These are phyloP conservation scores for Xyliphius kryptos DNA, from an alignment of 2,113 vertebrate genomes.

Conservation along the genomic window DNA sequence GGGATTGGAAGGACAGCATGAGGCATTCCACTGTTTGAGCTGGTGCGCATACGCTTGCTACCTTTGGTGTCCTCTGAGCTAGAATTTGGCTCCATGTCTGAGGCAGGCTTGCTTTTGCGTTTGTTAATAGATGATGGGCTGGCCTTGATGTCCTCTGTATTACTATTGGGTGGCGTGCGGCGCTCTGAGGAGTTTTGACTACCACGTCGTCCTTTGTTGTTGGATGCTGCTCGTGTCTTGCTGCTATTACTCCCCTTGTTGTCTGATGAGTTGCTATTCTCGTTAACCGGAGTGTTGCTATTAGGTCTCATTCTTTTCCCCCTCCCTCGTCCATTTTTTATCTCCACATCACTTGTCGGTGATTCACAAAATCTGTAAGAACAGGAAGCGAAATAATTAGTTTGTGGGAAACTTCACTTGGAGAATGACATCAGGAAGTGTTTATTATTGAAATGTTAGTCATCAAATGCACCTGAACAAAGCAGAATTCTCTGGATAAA, in stretches of 20 bases:
- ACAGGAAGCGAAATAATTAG: too few species aligned
- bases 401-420: too few species aligned
- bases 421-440: too few species aligned
- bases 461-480: too few species aligned
- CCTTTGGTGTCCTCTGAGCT: constrained; percentile 97
- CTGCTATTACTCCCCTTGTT: constrained; percentile 86
- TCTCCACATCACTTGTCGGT: constrained; percentile 95
- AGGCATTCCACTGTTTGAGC: constrained; percentile 71
- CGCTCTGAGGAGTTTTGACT: constrained; percentile 94
- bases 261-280: too few species aligned
- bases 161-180: constrained; percentile 77
- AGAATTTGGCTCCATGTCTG: constrained; percentile 95
- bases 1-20: constrained; percentile 60
- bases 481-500: too few species aligned
- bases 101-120: constrained; percentile 91
- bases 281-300: constrained; percentile 84
- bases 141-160: constrained; percentile 87
- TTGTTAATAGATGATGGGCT: constrained; percentile 89
- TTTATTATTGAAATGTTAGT: too few species aligned
- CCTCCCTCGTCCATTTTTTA: constrained; percentile 91
- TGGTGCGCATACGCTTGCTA: constrained; percentile 94
- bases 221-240: constrained; percentile 89
- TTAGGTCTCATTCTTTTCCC: constrained; percentile 94
- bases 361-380: constrained; percentile 91
- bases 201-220: constrained; percentile 90